Evolutionary conservation across 2,113 vertebrate species (phyloP), one percentile per base, ranked within the genome.

Genomic region (Notothenia coriiceps): DNA sequence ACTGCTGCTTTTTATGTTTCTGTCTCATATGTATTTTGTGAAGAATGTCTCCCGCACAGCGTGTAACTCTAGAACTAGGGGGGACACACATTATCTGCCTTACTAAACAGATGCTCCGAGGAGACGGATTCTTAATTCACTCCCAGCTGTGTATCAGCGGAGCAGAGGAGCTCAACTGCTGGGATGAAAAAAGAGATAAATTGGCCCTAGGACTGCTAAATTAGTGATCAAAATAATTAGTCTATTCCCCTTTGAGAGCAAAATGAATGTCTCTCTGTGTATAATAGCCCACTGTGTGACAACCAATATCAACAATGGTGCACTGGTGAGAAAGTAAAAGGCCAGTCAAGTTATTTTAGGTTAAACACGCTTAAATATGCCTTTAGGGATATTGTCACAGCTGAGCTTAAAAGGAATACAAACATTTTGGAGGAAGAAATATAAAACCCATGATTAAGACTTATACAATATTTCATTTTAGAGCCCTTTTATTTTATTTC

Each of bases 51-150:
- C 56, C 17, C 10, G 22, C 62, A 57, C 77, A 52, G 66, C 67
- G 56, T 71, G 73, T 20, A 55, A 57, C 35, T 70, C 2, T 40
- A 82, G 44, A 76, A 60, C 52, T 61, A 9, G n/a, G 52, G 62
- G 65, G 70, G 49, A 56, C 43, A 69, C 46, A 74, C 29, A 80
- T 60, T 84, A 80, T 83, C 74, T 70, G 62, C 74, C 77, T 59
- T 77, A 74, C 75, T 77, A 86, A 85, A 76, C 74, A 84, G 80
- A 87, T 82, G 80, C 70, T 75, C 69, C 56, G 71, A 83, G 73
- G 78, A 86, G 77, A 81, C 87, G 72, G 80, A 87, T 80, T 87
- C 70, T 84, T 84, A 86, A 89, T 87, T 87, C 67, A 82, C 65
- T 82, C 63, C 81, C 85, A 86, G 85, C 87, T 86, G 89, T 82